These are phyloP conservation scores for Crotalus viridis DNA, from an alignment of 2,113 vertebrate genomes.

Conservation along the genomic window DNA sequence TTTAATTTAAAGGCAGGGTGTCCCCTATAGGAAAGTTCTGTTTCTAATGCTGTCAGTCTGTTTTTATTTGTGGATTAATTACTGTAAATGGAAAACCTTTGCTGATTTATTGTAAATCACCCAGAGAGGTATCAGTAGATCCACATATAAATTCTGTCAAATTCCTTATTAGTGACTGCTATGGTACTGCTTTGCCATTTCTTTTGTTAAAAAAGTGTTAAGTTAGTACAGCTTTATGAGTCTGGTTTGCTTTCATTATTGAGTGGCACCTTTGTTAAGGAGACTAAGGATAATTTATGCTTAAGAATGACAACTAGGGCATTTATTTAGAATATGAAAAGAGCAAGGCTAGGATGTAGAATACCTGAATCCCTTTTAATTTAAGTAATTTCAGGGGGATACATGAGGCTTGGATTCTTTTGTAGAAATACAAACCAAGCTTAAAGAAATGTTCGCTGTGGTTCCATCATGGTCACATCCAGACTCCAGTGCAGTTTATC, in stretches of 20 bases:
- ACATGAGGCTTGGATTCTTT: not conserved
- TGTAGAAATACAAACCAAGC: not conserved
- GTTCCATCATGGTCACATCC: slow-evolving; percentile 12
- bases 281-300: not conserved
- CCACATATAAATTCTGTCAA: not conserved
- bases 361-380: not conserved
- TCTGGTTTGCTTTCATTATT: not conserved
- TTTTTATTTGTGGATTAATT: not conserved
- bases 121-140: not conserved
- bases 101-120: not conserved
- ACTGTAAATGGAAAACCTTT: not conserved
- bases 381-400: not conserved
- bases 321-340: not conserved
- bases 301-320: not conserved
- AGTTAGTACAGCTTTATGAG: not conserved
- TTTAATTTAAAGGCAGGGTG: not conserved
- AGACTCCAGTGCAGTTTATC: slow-evolving; percentile 8
- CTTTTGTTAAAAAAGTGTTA: not conserved
- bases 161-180: not conserved
- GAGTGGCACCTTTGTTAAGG: not conserved
- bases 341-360: not conserved
- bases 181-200: not conserved
- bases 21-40: not conserved
- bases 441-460: slow-evolving; percentile 25
- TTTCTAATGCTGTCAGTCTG: not conserved